These are phyloP conservation scores for Plectus sambesii DNA, from an alignment of 1,140 invertebrate genomes.

Conservation along the genomic window DNA sequence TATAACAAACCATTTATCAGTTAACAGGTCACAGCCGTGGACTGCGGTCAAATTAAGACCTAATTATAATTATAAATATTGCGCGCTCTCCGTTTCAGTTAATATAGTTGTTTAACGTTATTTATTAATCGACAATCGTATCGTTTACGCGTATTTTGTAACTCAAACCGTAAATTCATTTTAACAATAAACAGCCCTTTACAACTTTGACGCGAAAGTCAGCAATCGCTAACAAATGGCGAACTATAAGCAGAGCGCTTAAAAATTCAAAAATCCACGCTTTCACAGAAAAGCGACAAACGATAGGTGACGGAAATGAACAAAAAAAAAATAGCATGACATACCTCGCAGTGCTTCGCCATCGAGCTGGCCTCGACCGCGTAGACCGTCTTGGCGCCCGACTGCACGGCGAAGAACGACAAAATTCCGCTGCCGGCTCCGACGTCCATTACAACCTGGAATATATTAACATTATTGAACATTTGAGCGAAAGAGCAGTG, in stretches of 20 bases:
- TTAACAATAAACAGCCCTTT: too few relatives aligned
- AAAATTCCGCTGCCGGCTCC: conserved; percentile 92
- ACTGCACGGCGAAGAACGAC: conserved; percentile 95
- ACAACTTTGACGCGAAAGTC: too few relatives aligned
- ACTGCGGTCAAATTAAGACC: conserved; percentile 11
- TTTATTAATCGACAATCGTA: not conserved
- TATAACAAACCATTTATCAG: conserved; percentile 41
- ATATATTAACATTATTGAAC: conserved; percentile 6
- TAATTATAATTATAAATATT: conserved; percentile 15
- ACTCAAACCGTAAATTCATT: too few relatives aligned
- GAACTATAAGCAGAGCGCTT: too few relatives aligned
- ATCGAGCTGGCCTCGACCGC: conserved; percentile 97
- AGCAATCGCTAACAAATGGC: too few relatives aligned
- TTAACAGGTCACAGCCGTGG: conserved; percentile 14
- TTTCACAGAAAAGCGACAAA: too few relatives aligned
- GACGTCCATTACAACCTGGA: conserved; percentile 77
- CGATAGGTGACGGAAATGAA: too few relatives aligned
- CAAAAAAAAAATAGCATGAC: too few relatives aligned
- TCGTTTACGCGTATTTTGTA: too few relatives aligned
- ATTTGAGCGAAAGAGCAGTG: too few relatives aligned
- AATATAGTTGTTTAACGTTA: not conserved
- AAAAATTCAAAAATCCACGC: too few relatives aligned
- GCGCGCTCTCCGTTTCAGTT: not conserved
- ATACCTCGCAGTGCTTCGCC: conserved; percentile 83
- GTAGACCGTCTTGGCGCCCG: conserved; percentile 89